A percentile compares a stretch with the other conserved stretches of the same genome.
These are phyloP conservation scores for Alaudala cheleensis DNA, from an alignment of 2,113 vertebrate genomes.

Conservation along the genomic window DNA sequence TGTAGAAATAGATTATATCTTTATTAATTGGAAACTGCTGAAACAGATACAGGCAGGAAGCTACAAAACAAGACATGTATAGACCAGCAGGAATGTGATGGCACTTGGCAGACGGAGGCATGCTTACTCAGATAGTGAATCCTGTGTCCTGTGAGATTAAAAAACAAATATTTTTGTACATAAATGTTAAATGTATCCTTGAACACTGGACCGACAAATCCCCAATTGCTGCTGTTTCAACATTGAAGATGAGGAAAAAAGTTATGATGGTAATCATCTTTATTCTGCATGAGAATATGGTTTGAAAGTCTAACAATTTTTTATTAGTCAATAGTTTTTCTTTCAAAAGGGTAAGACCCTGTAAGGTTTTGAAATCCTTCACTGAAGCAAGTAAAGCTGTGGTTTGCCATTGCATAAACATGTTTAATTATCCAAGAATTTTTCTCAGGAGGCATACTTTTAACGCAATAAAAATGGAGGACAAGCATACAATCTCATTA, in stretches of 20 bases:
- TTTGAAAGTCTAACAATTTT: not conserved
- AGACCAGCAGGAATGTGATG: slow-evolving; percentile 7
- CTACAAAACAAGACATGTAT: not conserved
- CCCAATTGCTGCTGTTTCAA: not conserved
- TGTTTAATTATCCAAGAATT: not conserved
- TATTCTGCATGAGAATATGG: not conserved
- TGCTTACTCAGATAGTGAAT: slow-evolving; percentile 18
- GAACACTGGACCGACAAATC: not conserved
- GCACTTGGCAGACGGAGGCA: not conserved
- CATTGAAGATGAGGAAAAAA: not conserved
- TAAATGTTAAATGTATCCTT: not conserved
- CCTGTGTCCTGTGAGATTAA: not conserved
- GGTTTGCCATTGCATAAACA: not conserved
- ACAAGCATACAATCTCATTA: slow-evolving; percentile 16
- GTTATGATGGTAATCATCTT: not conserved
- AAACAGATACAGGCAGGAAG: not conserved
- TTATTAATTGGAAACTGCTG: slow-evolving; percentile 34
- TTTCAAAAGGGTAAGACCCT: not conserved
- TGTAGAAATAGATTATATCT: slow-evolving; percentile 29
- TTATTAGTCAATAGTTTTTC: slow-evolving; percentile 9
- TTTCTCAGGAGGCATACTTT: not conserved
- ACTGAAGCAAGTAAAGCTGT: not conserved
- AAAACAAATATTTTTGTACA: not conserved
- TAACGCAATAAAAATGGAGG: slow-evolving; percentile 6
- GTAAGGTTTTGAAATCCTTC: not conserved